These are phyloP conservation scores for Melanotaenia nigrans DNA, from an alignment of 2,797 vertebrate genomes.

Conservation along the genomic window DNA sequence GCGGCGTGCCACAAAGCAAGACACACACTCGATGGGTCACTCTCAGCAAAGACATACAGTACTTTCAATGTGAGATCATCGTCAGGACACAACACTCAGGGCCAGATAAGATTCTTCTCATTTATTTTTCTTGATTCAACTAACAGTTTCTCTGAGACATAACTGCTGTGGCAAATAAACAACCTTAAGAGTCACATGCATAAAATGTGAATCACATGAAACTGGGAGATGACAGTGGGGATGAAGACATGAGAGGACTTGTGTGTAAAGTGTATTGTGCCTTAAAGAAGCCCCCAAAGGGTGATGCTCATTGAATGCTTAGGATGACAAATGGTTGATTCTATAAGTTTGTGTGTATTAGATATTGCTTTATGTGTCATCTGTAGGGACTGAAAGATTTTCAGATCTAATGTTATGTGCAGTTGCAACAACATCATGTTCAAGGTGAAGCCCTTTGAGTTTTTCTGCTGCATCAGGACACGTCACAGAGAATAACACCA, in stretches of 20 bases:
- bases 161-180: slow-evolving; percentile 80
- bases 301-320: slow-evolving; percentile 50
- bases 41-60: neutral
- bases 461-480: slow-evolving; percentile 40
- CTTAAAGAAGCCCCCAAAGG: slow-evolving; percentile 64
- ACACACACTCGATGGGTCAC: neutral
- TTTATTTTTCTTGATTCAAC: slow-evolving; percentile 81
- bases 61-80: neutral
- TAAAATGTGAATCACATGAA: slow-evolving; percentile 78
- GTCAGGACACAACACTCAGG: slow-evolving; percentile 37
- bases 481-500: slow-evolving; percentile 16
- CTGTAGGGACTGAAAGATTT: slow-evolving; percentile 15
- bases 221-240: slow-evolving; percentile 60
- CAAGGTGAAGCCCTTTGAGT: slow-evolving; percentile 38
- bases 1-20: neutral
- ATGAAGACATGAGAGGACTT: slow-evolving; percentile 56
- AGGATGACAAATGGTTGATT: slow-evolving; percentile 23
- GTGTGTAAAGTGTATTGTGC: slow-evolving; percentile 68
- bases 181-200: slow-evolving; percentile 86
- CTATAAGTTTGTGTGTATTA: slow-evolving; percentile 29
- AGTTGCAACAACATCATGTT: slow-evolving; percentile 22
- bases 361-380: slow-evolving; percentile 57
- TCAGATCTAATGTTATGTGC: slow-evolving; percentile 12
- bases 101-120: slow-evolving; percentile 54
- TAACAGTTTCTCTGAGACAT: slow-evolving; percentile 82